Base-by-base conservation (phyloP, 2,113 vertebrate species). In the Phaethon lepturus region DNA sequence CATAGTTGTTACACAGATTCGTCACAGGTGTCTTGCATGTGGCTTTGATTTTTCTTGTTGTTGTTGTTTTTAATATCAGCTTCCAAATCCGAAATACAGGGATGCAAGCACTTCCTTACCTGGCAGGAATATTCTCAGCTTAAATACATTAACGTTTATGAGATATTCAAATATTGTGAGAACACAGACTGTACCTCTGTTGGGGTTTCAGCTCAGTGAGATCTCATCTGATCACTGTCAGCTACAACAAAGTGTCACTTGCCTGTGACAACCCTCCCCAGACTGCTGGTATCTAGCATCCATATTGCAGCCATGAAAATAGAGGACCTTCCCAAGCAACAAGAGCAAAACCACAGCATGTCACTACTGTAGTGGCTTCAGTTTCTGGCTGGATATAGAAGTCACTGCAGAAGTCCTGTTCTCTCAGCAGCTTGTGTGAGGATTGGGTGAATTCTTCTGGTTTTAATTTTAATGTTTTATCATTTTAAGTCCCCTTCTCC, bases 391-490 rank as follows among this genome's bases (percentile, higher is more conserved):
- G 23, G 11, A 24, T 76, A 10, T 6, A 55, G 19, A 78, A 42
- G 4, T 29, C 7, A 28, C 11, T 78, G 18, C 8, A 75, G 14
- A 74, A 87, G 2, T 50, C n/a, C 7, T 74, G 6, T 44, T 85
- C 9, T 44, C 33, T 64, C 56, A 82, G 17, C 6, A 40, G 9
- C 0, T 64, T 3, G 0, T 44, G 3, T 72, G 24, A 79, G 5
- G 28, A 59, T 1, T 25, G 4, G 0, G 4, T 9, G 4, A 42
- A 1, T 52, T 87, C 44, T 33, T 31, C 31, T 22, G 1, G 0
- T 26, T 77, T 84, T 40, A 31, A 40, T 87, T 62, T 77, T 35
- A 74, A 13, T 55, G 4, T 20, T 7, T 9, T 2, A 1, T 29
- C 1, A 12, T 45, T 85, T 75, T 53, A 28, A 5, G 3, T 53